A percentile compares a stretch with the other conserved stretches of the same genome.
Conservation (phyloP, 53 echinoderm and acorn worm species). For the Echinometra lucunter region DNA sequence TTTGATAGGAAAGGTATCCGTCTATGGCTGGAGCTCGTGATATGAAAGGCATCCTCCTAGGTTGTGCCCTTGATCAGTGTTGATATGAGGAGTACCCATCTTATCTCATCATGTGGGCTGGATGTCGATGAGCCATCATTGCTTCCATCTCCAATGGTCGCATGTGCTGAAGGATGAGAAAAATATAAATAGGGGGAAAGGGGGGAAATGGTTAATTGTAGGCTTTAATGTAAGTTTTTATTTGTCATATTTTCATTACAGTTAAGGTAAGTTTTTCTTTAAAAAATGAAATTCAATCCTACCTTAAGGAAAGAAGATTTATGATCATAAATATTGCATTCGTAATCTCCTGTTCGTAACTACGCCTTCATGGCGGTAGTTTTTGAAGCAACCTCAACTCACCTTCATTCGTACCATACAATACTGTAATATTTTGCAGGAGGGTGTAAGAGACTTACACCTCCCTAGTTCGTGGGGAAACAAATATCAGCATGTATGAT, state of each 20-base stretch:
- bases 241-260: too few relatives aligned
- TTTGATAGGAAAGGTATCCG: too few relatives aligned
- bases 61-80: too few relatives aligned
- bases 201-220: not conserved
- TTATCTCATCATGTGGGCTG: slow-evolving; percentile 60
- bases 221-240: not conserved
- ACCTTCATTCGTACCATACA: too few relatives aligned
- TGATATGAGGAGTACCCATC: slow-evolving; percentile 13
- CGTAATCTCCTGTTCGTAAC: too few relatives aligned
- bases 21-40: not conserved
- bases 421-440: not conserved
- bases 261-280: too few relatives aligned
- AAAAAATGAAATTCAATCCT: too few relatives aligned
- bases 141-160: slow-evolving; percentile 65
- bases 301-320: too few relatives aligned
- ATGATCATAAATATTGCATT: too few relatives aligned
- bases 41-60: not conserved
- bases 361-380: too few relatives aligned
- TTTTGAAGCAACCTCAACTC: too few relatives aligned
- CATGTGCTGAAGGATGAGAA: slow-evolving; percentile 45
- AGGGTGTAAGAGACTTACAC: not conserved
- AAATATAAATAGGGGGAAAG: not conserved
- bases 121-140: slow-evolving; percentile 63
- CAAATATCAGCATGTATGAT: not conserved
- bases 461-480: not conserved